Percentiles rank a stretch among this genome's conserved stretches.
These are phyloP conservation scores for Camelus bactrianus DNA, from an alignment of 2,113 vertebrate genomes.

Conservation along the genomic window DNA sequence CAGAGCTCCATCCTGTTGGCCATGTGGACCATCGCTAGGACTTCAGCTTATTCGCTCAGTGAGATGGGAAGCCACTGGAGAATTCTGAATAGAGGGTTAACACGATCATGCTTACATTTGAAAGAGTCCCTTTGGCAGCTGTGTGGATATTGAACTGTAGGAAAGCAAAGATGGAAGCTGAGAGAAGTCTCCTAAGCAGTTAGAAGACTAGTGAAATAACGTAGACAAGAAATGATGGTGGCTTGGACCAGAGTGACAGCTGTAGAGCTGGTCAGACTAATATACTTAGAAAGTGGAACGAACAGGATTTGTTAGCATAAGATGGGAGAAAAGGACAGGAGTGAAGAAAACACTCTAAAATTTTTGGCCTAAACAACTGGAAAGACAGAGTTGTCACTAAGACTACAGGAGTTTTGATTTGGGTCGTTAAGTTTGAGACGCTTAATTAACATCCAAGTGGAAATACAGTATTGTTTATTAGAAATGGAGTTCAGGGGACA, in stretches of 20 bases:
- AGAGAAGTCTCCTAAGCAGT: not conserved
- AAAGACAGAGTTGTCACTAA: not conserved
- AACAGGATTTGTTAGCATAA: not conserved
- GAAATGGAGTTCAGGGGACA: not conserved
- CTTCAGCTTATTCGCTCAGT: not conserved
- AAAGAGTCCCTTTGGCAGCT: not conserved
- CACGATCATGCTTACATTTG: not conserved
- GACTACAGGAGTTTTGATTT: not conserved
- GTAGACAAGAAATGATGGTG: not conserved
- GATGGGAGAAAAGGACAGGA: not conserved
- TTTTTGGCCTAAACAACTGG: not conserved
- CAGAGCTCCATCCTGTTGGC: not conserved
- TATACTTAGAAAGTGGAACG: not conserved
- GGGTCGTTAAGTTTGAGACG: not conserved
- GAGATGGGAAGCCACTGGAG: not conserved
- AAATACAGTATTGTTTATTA: not conserved
- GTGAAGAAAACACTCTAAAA: not conserved
- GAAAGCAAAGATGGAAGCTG: not conserved
- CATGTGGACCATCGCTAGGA: not conserved
- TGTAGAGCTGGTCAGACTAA: not conserved
- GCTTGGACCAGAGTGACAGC: not conserved
- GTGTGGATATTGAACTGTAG: not conserved
- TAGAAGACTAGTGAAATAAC: not conserved
- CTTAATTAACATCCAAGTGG: not conserved
- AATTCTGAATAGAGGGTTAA: not conserved